Evolutionary conservation across 1,140 invertebrate species (phyloP), one percentile per base, ranked within the genome.

Genomic region (Megalopta genalis): DNA sequence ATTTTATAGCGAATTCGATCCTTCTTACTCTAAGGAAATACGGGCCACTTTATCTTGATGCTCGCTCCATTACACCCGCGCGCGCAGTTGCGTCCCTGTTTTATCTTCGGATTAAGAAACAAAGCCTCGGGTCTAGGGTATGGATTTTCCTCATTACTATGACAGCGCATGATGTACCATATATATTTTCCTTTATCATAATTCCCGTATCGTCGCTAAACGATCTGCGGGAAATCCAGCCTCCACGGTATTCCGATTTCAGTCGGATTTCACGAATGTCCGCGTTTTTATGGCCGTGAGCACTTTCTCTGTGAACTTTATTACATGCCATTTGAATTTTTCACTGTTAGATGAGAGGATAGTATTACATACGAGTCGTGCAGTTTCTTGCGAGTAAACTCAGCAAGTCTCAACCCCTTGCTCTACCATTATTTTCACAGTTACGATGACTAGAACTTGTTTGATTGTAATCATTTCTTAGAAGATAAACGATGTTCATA

Each of bases 51-150:
- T 88, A 88, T 89, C 85, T 85, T 87, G 87, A 89, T 86, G 82
- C 81, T 84, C 83, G 76, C 74, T 69, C 79, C 86, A 87, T 87
- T 88, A 85, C 82, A 71, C 80, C 84, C 66, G 84, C 75, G 66
- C 80, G 85, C 73, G 78, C 82, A 88, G 73, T 73, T 81, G 76
- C 83, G 78, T 82, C 63, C 65, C 80, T 83, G 84, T 82, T 86
- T 88, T 88, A 86, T 88, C 85, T 88, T 86, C 70, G 86, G 86
- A 87, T 87, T 87, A 87, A 85, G 85, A 87, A 87, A 87, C 77
- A 86, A 87, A 85, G 80, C 77, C 77, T n/a, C 46, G 63, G 27
- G 54, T 71, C 64, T 25, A n/a, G 72, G 76, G 76, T 87, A 87
- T 87, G 83, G 85, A 87, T 87, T 87, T 85, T 85, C 80, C 85